A percentile compares a stretch with the other conserved stretches of the same genome.
phyloP scores from a whole-genome alignment of 2,113 vertebrate genomes.

The Solea solea region DNA sequence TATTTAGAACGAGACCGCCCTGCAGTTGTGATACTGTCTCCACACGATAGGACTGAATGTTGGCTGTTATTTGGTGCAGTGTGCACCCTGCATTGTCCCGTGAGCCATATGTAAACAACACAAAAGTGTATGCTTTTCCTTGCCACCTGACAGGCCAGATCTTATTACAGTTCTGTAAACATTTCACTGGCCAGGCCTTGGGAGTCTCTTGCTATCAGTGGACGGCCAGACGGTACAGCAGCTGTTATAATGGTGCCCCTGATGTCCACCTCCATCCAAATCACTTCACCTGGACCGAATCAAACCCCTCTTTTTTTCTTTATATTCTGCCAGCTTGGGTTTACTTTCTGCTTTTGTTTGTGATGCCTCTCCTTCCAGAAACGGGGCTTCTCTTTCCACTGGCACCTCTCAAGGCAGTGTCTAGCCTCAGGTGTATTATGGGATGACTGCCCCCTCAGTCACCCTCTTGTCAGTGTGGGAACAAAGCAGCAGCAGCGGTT shows the following conservation, averaged over 20 bases:
- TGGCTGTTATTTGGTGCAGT: conserved; percentile 25
- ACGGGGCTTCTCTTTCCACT: conserved; percentile 26
- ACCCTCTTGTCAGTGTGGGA: conserved; percentile 61
- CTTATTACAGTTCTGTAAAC: conserved; percentile 50
- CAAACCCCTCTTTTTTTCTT: conserved; percentile 26
- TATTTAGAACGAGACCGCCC: not conserved
- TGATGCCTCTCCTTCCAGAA: conserved; percentile 48
- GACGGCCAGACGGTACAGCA: conserved; percentile 57
- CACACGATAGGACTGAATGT: conserved; percentile 19
- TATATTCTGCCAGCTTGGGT: conserved; percentile 49
- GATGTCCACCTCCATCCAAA: conserved; percentile 59
- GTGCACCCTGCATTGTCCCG: conserved; percentile 10
- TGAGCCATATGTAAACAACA: conserved; percentile 58
- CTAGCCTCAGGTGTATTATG: conserved; percentile 63
- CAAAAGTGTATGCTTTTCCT: conserved; percentile 56
- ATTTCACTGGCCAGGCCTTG: conserved; percentile 36
- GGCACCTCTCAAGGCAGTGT: conserved; percentile 49
- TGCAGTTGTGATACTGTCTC: conserved; percentile 12
- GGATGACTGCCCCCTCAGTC: conserved; percentile 56
- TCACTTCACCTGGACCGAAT: conserved; percentile 67
- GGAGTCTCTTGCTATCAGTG: conserved; percentile 56
- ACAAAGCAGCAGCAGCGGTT: conserved; percentile 68
- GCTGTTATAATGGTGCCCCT: conserved; percentile 64
- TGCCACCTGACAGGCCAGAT: conserved; percentile 48
- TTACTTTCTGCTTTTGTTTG: conserved; percentile 56